These are phyloP conservation scores for Cheilosia variabilis DNA, from an alignment of 2,888 invertebrate genomes.

Conservation along the genomic window DNA sequence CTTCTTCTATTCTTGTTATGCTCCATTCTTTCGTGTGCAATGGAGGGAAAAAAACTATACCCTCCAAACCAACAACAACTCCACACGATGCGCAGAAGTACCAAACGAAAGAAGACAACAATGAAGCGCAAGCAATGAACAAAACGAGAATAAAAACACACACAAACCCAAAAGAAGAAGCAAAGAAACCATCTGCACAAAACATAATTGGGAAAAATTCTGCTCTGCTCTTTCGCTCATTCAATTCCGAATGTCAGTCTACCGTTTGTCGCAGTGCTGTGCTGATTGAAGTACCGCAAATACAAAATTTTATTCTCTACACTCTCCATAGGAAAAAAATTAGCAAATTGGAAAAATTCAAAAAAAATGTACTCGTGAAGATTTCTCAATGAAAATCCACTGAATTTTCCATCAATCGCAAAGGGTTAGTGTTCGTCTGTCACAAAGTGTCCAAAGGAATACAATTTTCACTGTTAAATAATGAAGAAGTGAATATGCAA, in stretches of 20 bases:
- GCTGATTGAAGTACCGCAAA: conserved; percentile 57
- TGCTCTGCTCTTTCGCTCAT: conserved; percentile 69
- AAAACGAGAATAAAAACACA: conserved; percentile 13
- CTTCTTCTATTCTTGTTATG: conserved; percentile 40
- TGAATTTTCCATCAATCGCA: conserved; percentile 31
- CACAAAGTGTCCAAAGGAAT: conserved; percentile 46
- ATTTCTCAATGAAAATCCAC: conserved; percentile 58
- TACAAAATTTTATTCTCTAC: conserved; percentile 10
- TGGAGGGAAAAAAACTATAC: neutral
- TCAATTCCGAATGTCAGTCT: conserved; percentile 70
- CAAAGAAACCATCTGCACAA: conserved; percentile 65
- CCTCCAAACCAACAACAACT: conserved; percentile 8
- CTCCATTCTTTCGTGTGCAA: conserved; percentile 26
- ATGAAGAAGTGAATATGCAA: conserved; percentile 36
- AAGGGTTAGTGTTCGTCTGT: conserved; percentile 46
- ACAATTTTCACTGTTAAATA: conserved; percentile 71
- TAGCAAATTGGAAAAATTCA: conserved; percentile 19
- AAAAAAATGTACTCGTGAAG: conserved; percentile 53
- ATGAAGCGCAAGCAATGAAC: conserved; percentile 58
- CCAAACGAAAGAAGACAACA: conserved; percentile 64
- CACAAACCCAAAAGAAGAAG: conserved; percentile 43
- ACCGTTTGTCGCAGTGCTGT: conserved; percentile 77
- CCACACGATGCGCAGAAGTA: conserved; percentile 58
- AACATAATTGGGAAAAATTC: conserved; percentile 49
- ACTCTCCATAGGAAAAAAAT: conserved; percentile 46